These are phyloP conservation scores for Oscheius sp. DNA, from an alignment of 2,888 invertebrate species.

Conservation along the genomic window DNA sequence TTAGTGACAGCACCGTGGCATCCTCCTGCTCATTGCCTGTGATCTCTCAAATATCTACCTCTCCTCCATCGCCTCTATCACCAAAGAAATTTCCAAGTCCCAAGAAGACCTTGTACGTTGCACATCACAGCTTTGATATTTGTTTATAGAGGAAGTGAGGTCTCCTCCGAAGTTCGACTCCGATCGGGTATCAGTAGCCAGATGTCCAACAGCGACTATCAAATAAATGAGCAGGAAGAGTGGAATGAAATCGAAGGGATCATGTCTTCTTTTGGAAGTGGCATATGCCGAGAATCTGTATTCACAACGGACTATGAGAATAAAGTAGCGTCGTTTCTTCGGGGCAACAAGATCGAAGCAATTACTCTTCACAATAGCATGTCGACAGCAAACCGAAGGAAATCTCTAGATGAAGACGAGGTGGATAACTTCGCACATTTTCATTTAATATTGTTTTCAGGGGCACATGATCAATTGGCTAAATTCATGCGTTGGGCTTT, in stretches of 20 bases:
- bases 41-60: conserved; percentile 52
- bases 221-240: conserved; percentile 35
- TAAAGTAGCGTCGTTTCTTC: conserved; percentile 59
- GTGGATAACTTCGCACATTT: not conserved
- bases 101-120: not conserved
- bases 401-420: conserved; percentile 11
- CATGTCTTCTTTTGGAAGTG: conserved; percentile 60
- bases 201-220: conserved; percentile 26
- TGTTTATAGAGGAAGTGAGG: conserved; percentile 11
- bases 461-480: conserved; percentile 17
- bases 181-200: conserved; percentile 24
- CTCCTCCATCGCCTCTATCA: conserved; percentile 22
- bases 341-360: conserved; percentile 61
- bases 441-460: not conserved
- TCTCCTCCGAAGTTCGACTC: conserved; percentile 26
- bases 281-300: conserved; percentile 65
- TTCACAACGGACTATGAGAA: conserved; percentile 58
- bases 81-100: conserved; percentile 3
- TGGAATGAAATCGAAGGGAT: conserved; percentile 64
- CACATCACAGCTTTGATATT: not conserved
- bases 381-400: conserved; percentile 5
- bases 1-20: conserved; percentile 46
- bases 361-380: conserved; percentile 9
- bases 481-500: conserved; percentile 18
- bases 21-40: conserved; percentile 58